These are phyloP conservation scores for Cephus pulcher DNA, from an alignment of 2,888 invertebrate genomes.

Conservation along the genomic window DNA sequence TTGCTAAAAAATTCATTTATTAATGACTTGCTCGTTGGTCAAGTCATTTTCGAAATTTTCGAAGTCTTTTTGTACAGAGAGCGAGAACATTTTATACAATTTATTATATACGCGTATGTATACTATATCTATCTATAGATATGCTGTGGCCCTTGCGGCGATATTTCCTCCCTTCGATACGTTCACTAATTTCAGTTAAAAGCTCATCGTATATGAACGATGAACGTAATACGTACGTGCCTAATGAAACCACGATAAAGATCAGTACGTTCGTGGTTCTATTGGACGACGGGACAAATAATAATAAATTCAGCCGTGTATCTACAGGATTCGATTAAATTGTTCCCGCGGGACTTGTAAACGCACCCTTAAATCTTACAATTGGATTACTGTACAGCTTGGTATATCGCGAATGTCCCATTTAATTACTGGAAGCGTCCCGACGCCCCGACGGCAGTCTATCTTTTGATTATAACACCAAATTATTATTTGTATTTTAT, in stretches of 20 bases:
- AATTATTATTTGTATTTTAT: constrained; percentile 11
- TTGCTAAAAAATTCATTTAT: constrained; percentile 64
- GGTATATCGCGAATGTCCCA: not conserved
- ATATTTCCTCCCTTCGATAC: constrained; percentile 5
- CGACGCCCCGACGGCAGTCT: constrained; percentile 33
- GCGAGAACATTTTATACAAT: constrained; percentile 55
- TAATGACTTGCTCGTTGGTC: constrained; percentile 41
- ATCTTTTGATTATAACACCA: constrained; percentile 27
- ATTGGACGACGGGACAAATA: not conserved
- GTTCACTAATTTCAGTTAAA: not conserved
- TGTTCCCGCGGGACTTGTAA: constrained; percentile 13
- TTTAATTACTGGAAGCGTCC: constrained; percentile 11
- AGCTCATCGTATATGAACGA: not conserved
- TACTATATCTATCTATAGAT: constrained; percentile 11
- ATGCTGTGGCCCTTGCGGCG: constrained; percentile 14
- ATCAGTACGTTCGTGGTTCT: constrained; percentile 48
- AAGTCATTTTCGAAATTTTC: constrained; percentile 29
- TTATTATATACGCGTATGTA: constrained; percentile 30
- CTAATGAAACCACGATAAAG: constrained; percentile 26
- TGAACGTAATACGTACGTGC: too few species aligned
- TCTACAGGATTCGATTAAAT: too few species aligned
- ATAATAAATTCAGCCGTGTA: not conserved
- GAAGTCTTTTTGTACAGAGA: constrained; percentile 55
- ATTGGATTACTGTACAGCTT: constrained; percentile 32
- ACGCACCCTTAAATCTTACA: constrained; percentile 7